A percentile compares a stretch with the other conserved stretches of the same genome.
These are phyloP conservation scores for Buphagus erythrorhynchus DNA, from an alignment of 2,797 vertebrate genomes.

Conservation along the genomic window DNA sequence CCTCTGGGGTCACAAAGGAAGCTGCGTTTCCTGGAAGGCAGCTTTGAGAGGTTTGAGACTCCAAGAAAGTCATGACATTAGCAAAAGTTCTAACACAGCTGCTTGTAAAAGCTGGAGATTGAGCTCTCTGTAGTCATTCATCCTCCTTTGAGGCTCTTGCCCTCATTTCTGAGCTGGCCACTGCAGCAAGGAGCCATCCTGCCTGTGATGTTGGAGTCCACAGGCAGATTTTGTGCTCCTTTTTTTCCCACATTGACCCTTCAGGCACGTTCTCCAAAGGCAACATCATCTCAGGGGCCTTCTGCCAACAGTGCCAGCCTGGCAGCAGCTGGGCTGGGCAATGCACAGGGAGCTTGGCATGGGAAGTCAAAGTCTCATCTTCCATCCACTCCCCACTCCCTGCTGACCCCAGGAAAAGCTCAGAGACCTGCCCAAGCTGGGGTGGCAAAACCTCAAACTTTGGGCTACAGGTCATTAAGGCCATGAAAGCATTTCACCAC, in stretches of 20 bases:
- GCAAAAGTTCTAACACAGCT: neutral
- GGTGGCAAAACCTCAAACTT: neutral
- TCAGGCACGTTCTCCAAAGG: neutral
- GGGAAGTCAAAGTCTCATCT: neutral
- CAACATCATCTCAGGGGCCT: neutral
- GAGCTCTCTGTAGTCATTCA: neutral
- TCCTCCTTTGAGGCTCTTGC: neutral
- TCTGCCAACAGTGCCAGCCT: neutral
- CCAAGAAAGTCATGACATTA: neutral
- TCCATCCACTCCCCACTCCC: neutral
- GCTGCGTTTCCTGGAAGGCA: neutral
- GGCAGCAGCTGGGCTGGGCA: neutral
- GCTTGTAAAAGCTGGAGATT: neutral
- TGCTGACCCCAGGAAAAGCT: neutral
- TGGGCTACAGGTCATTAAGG: neutral
- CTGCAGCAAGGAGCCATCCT: neutral
- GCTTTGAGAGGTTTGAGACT: neutral
- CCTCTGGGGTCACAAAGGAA: neutral
- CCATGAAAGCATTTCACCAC: neutral
- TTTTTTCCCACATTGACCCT: neutral
- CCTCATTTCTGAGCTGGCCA: neutral
- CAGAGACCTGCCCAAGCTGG: neutral
- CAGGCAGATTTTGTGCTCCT: neutral
- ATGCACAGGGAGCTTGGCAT: fast-evolving
- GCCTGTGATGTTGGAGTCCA: neutral